Evolutionary conservation across 2,797 vertebrate species (phyloP), one percentile per base, ranked within the genome.

Genomic region (Cynodonichthys magdalenae): DNA sequence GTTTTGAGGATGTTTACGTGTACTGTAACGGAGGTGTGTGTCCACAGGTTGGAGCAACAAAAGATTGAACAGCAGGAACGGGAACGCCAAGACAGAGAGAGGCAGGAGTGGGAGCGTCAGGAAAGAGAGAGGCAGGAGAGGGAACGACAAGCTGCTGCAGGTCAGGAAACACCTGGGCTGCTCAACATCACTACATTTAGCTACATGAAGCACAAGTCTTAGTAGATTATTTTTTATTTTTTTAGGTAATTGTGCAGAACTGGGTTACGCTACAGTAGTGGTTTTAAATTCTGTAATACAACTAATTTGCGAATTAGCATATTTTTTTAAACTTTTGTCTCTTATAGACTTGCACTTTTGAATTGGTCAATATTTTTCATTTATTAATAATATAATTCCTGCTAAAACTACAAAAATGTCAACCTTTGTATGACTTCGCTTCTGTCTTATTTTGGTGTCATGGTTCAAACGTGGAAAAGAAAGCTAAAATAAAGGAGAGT

Each of bases 11-110:
- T 41, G 42, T 64, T 52, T 46, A 36, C 18, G 45, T 54, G 3
- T 24, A 53, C 51, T 55, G 46, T 19, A 54, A 79, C 41, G 36
- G 44, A 59, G 62, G 59, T 80, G 44, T 66, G 47, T 69, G 15
- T 77, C 54, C 68, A 55, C 49, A 94, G 93, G 81, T 56, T 92
- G 84, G 92, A 94, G 75, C 92, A 92, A 66, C 91, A 92, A 77
- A 81, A 62, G 41, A 24, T 81, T 70, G 93, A 94, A 17, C 92
- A 90, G 56, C 89, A 89, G 59, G 89, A 91, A 5, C 74, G 82
- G 19, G 93, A 94, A 29, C 71, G 87, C 45, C 89, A 89, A 65
- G 91, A 92, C 53, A 62, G 74, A 60, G 87, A 87, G 20, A 50
- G 71, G 44, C 88, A 72, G 55, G 92, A 93, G 60, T 17, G 77